Evolutionary conservation across 2,888 invertebrate genomes (phyloP).

Genomic region (Metellina segmentata): DNA sequence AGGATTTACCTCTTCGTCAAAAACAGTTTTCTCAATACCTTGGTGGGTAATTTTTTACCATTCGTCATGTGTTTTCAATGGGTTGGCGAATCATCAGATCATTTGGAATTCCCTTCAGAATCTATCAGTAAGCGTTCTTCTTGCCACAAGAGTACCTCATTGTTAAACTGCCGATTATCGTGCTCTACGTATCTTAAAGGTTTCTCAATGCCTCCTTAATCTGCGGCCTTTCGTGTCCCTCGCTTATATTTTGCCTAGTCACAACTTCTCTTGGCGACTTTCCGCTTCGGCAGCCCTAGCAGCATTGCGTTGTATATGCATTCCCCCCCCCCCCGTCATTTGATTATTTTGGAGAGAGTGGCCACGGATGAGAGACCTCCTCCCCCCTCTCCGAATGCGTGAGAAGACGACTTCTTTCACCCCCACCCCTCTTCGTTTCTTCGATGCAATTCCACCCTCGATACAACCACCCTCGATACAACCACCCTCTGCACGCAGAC

Average conservation of each 20-base stretch:
- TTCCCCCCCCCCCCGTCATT: conserved; percentile 61
- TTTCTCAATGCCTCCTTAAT: neutral
- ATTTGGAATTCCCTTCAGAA: too few relatives aligned
- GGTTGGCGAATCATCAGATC: too few relatives aligned
- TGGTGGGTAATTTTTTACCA: too few relatives aligned
- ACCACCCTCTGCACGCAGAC: neutral
- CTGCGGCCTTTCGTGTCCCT: neutral
- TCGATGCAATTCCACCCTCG: conserved; percentile 14
- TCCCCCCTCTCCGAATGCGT: conserved; percentile 36
- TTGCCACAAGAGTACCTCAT: too few relatives aligned
- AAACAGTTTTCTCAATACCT: too few relatives aligned
- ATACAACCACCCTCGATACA: neutral
- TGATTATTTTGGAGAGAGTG: conserved; percentile 72
- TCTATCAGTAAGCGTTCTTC: too few relatives aligned
- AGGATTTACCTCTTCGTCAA: too few relatives aligned
- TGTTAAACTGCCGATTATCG: too few relatives aligned
- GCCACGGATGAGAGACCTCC: conserved; percentile 45
- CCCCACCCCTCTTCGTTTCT: conserved; percentile 28
- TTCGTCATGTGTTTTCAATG: too few relatives aligned
- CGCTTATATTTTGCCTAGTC: neutral
- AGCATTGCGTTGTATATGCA: conserved; percentile 31
- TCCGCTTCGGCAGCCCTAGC: conserved; percentile 36
- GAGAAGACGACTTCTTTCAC: conserved; percentile 30
- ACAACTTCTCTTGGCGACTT: conserved; percentile 53
- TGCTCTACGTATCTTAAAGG: neutral